phyloP scores from a whole-genome alignment of 2,113 vertebrate species.

The Caracal caracal region DNA sequence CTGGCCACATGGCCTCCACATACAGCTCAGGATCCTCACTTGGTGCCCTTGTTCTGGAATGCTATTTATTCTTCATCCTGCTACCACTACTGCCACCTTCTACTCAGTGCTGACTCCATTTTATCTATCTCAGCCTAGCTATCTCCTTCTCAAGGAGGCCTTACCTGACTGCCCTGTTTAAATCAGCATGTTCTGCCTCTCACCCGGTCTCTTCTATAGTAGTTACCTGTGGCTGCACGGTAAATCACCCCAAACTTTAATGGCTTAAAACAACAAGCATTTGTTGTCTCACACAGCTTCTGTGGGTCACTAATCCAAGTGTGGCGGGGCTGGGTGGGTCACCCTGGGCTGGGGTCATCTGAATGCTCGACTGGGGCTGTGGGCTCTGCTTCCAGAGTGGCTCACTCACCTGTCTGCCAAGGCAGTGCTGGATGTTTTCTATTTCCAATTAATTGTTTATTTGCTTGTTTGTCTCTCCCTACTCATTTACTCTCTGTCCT shows the following conservation, averaged over 20 bases:
- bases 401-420: background rate
- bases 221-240: background rate
- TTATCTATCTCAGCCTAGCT: background rate
- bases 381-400: background rate
- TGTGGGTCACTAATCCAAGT: background rate
- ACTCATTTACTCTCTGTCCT: background rate
- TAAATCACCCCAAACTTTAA: background rate
- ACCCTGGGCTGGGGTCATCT: background rate
- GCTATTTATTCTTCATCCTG: background rate
- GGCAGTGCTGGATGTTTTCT: background rate
- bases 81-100: background rate
- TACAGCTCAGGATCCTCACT: background rate
- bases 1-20: fast-evolving
- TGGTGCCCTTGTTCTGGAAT: background rate
- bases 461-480: background rate
- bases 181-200: background rate
- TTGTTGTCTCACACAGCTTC: background rate
- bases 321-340: background rate
- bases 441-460: background rate
- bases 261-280: background rate
- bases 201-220: background rate
- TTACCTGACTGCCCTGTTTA: background rate
- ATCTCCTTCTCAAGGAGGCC: background rate
- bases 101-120: background rate
- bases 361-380: background rate